Base-by-base conservation (phyloP, 2,888 invertebrate species). In the Halictus ligatus region DNA sequence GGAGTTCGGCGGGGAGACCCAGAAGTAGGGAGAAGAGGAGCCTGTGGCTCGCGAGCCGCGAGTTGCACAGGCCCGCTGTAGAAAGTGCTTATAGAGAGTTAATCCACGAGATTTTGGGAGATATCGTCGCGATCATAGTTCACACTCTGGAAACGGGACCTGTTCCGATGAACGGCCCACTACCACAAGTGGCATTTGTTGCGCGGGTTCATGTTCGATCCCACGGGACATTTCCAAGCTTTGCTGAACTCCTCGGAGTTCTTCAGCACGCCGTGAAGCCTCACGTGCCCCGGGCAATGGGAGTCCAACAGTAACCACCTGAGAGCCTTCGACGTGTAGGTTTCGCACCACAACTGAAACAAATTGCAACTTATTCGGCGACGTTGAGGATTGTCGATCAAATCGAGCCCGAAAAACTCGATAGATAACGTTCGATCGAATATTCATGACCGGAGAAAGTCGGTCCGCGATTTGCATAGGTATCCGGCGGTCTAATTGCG, bases 301-400 rank as follows among this genome's bases (percentile, higher is more conserved):
- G 97, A 97, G 91, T 98, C 98, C 82, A 96, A 96, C 5, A 98
- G 93, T 84, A 97, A 97, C 89, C 96, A 96, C 72, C 96, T 95
- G 13, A 97, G 94, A 0, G 97, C 96, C 50, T 96, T 96, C 46
- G 95, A 95, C 58, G 97, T 97, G 88, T 96, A 96, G 50, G 97
- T 96, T 94, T 98, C 98, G 94, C 98, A 98, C 98, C 98, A 98
- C 18, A 98, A 96, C 97, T 98, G 95, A 78, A 83, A 76, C 15
- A n/a, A 77, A 43, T 48, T 21, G 6, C 18, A 50, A 25, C 6
- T 40, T 67, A 67, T 0, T 35, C 13, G 21, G 2, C 8, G 18
- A 12, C 12, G 10, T 21, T n/a, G n/a, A 69, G 8, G 40, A 21
- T 12, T n/a, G 35, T 3, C 10, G 10, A 69, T 8, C 10, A 7